A percentile compares a stretch with the other conserved stretches of the same genome.
Conservation (phyloP, 2,797 vertebrate genomes). For the Ceryle rudis region DNA sequence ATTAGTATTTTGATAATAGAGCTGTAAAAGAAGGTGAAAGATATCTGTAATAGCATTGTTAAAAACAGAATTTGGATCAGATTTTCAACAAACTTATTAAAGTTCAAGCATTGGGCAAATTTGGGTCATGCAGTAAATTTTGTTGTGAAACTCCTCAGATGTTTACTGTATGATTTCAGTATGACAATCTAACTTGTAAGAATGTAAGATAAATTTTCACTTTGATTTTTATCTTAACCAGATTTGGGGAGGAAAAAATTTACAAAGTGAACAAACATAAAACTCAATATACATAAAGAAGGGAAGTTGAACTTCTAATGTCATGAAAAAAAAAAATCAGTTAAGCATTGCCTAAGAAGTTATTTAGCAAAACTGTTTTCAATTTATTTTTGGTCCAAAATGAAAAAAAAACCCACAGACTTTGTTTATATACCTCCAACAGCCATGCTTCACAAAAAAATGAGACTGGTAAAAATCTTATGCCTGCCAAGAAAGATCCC, state of each 20-base stretch:
- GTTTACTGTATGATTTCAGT: neutral
- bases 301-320: neutral
- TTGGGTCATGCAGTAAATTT: neutral
- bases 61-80: neutral
- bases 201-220: neutral
- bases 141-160: neutral
- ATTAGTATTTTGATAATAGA: neutral
- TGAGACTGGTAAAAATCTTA: constrained; percentile 7
- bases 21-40: neutral
- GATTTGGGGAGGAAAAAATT: neutral
- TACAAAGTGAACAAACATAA: neutral
- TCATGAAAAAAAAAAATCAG: neutral
- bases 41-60: neutral
- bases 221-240: neutral
- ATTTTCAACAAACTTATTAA: neutral
- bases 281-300: neutral
- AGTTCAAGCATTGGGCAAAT: neutral
- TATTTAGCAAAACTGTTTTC: neutral
- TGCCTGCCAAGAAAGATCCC: constrained; percentile 29
- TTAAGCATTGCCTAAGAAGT: neutral
- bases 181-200: neutral
- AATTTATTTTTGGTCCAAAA: neutral
- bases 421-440: neutral
- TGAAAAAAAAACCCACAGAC: neutral
- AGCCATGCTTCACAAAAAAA: constrained; percentile 19